These are phyloP conservation scores for Cecidostiba fungosa DNA, from an alignment of 2,888 invertebrate genomes.

Conservation along the genomic window DNA sequence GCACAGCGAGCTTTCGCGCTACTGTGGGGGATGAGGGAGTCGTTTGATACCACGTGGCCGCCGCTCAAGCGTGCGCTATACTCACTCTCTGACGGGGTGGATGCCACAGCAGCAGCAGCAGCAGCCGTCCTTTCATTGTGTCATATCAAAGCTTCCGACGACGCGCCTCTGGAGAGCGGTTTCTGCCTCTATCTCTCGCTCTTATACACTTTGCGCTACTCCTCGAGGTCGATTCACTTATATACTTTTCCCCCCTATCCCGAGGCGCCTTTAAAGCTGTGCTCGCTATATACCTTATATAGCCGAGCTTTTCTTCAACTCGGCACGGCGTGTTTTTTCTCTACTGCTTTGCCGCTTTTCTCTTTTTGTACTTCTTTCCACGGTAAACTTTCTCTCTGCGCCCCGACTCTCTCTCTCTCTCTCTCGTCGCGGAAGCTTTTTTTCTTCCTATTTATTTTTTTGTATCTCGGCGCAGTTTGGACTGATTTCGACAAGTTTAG, in stretches of 20 bases:
- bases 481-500: conserved; percentile 32
- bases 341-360: neutral
- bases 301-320: conserved; percentile 9
- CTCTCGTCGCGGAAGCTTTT: conserved; percentile 29
- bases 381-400: conserved; percentile 49
- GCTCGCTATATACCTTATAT: conserved; percentile 41
- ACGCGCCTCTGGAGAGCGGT: conserved; percentile 19
- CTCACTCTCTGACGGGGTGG: neutral
- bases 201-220: neutral
- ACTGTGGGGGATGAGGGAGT: conserved; percentile 11
- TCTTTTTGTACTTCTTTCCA: conserved; percentile 10
- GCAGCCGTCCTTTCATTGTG: conserved; percentile 61
- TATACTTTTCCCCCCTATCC: conserved; percentile 4
- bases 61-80: neutral
- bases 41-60: conserved; percentile 47
- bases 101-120: conserved; percentile 33
- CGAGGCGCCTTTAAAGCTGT: neutral
- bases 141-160: conserved; percentile 61
- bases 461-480: conserved; percentile 49
- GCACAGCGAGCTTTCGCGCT: neutral
- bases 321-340: conserved; percentile 22
- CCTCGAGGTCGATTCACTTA: conserved; percentile 56
- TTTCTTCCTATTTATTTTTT: conserved; percentile 54
- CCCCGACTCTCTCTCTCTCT: conserved; percentile 33
- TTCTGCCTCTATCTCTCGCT: conserved; percentile 15